A percentile compares a stretch with the other conserved stretches of the same genome.
These are phyloP conservation scores for Tetragnatha versicolor DNA, from an alignment of 1,140 invertebrate species.

Conservation along the genomic window DNA sequence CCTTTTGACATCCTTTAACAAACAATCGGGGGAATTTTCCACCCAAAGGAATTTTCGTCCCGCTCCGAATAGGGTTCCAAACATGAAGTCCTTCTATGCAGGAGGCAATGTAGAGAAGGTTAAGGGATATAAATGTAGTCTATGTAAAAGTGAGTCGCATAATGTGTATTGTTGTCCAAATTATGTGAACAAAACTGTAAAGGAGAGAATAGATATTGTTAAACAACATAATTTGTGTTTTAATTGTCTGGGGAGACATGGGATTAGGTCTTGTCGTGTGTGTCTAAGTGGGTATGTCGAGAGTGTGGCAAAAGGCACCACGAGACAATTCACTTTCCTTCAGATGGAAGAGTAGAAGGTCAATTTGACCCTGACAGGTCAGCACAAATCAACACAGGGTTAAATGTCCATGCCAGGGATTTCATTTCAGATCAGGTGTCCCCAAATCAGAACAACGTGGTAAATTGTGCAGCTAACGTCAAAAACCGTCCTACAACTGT, in stretches of 20 bases:
- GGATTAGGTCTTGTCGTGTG: neutral
- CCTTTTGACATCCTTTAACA: too few relatives aligned
- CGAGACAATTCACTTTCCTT: neutral
- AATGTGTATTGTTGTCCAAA: too few relatives aligned
- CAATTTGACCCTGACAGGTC: neutral
- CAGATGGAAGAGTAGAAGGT: neutral
- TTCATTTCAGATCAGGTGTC: neutral
- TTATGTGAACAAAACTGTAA: too few relatives aligned
- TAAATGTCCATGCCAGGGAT: neutral
- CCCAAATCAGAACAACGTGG: neutral
- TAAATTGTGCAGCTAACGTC: too few relatives aligned
- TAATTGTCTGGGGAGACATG: too few relatives aligned
- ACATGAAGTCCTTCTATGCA: too few relatives aligned
- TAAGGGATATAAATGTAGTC: too few relatives aligned
- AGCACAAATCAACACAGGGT: neutral
- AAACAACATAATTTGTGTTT: neutral
- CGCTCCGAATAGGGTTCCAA: neutral
- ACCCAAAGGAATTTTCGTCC: too few relatives aligned
- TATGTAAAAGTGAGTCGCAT: too few relatives aligned
- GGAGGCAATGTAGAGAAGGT: too few relatives aligned
- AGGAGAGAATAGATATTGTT: neutral
- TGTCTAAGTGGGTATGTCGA: too few relatives aligned
- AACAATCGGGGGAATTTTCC: too few relatives aligned
- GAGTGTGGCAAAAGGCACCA: neutral
- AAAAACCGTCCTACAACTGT: neutral